Conservation (phyloP, 1,140 invertebrate genomes). For the Scaptomyza graminum region DNA sequence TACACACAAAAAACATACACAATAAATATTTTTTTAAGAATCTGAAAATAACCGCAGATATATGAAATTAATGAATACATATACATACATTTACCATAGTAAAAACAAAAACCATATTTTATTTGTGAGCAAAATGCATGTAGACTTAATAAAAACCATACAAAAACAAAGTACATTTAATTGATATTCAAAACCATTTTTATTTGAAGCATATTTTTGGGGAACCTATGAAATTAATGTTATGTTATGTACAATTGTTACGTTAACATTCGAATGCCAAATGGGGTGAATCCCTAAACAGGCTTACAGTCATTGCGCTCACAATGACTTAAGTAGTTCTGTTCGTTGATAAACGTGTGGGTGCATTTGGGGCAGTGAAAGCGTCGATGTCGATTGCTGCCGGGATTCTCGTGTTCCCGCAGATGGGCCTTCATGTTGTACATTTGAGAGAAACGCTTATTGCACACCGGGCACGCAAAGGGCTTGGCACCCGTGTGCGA, state of each 20-base stretch:
- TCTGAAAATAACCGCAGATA: conserved; percentile 69
- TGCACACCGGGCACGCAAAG: conserved; percentile 89
- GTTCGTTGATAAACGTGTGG: conserved; percentile 73
- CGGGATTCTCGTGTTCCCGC: conserved; percentile 68
- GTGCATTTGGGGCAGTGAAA: conserved; percentile 70
- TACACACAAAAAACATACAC: conserved; percentile 40
- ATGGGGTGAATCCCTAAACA: conserved; percentile 37
- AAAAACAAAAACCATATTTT: conserved; percentile 72
- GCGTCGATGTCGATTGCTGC: conserved; percentile 68
- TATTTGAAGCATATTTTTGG: conserved; percentile 12
- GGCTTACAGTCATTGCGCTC: conserved; percentile 63
- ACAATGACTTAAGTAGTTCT: conserved; percentile 61
- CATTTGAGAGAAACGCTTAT: conserved; percentile 93
- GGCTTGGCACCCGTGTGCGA: conserved; percentile 92
- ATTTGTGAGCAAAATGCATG: conserved; percentile 81
- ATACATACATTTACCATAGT: conserved; percentile 77
- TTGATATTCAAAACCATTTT: conserved; percentile 29
- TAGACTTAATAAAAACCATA: conserved; percentile 74
- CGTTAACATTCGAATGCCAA: background rate
- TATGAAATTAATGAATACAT: conserved; percentile 61
- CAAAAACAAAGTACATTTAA: conserved; percentile 53
- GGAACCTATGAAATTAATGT: background rate
- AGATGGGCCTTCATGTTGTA: conserved; percentile 85
- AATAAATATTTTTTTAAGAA: conserved; percentile 75
- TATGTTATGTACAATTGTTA: background rate